Base-by-base conservation (phyloP, 2,888 invertebrate species). In the Tuberolachnus salignus region DNA sequence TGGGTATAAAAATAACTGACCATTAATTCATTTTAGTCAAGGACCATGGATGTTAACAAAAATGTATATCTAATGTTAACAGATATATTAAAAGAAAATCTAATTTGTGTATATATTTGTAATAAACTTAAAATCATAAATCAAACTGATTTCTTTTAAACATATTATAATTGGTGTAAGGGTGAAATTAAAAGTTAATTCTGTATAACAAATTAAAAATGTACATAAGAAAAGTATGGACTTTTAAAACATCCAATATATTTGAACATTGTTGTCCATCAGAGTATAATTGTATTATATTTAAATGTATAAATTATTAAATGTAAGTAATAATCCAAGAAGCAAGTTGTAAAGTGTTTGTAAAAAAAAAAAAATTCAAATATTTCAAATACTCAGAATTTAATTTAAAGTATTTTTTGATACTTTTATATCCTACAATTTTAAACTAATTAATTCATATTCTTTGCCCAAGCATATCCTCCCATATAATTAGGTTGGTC, bases 1-100 rank as follows among this genome's bases (percentile, higher is more conserved):
- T 78, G 67, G 78, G 67, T 59, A 2, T 51, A 57, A 2, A 57
- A 59, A 42, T 69, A 78, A 69, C 21, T 55, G 44, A 23, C 16
- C 19, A 67, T 75, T 67, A 57, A 67, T 67, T 67, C 23, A 8
- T 57, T 67, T 75, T 14, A 64, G 26, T 19, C 61, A 57, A 67
- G 0, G 26, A 57, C 26, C 57, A 34, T 49, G 51, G 21, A 21
- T 66, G 44, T 64, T n/a, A 44, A 64, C 44, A 21, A 63, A 26
- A 23, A 71, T 49, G n/a, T 34, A 13, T 57, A 34, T 51, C 26
- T 44, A 46, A 23, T 23, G 44, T 67, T 14, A 26, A 59, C 23
- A 46, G 19, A 42, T 53, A 14, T n/a, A 42, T 69, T 53, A 1
- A 61, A 34, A 23, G 13, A 19, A 53, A 69, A 34, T 34, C 9